Evolutionary conservation across 2,888 invertebrate genomes (phyloP).

Genomic region (Odontomyia ornata): DNA sequence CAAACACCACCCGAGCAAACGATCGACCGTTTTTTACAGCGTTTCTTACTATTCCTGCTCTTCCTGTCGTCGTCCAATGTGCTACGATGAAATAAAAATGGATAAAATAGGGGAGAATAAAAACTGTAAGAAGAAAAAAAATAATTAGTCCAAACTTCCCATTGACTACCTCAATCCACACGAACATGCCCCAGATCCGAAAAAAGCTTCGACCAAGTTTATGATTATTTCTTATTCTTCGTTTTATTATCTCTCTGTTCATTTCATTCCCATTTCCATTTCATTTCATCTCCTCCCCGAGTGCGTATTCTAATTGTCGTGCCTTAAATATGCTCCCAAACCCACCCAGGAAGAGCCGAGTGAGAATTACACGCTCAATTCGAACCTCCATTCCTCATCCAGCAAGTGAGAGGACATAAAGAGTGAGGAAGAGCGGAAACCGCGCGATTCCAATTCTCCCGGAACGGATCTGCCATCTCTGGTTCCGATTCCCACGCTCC

Average conservation of each 20-base stretch:
- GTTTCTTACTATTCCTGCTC: too few relatives aligned
- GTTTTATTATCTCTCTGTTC: background rate
- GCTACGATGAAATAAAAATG: too few relatives aligned
- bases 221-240: too few relatives aligned
- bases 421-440: background rate
- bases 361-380: too few relatives aligned
- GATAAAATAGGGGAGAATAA: background rate
- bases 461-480: background rate
- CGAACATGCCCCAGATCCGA: constrained; percentile 31
- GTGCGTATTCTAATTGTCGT: background rate
- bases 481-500: constrained; percentile 14
- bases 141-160: constrained; percentile 39
- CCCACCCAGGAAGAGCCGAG: background rate
- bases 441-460: background rate
- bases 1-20: background rate
- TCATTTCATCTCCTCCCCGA: background rate
- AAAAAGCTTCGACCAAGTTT: constrained; percentile 3
- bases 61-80: too few relatives aligned
- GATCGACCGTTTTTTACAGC: too few relatives aligned
- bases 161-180: constrained; percentile 31
- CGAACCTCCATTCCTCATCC: too few relatives aligned
- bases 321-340: background rate
- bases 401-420: background rate
- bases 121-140: constrained; percentile 10
- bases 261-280: background rate